Evolutionary conservation across 2,113 vertebrate species (phyloP), one percentile per base, ranked within the genome.

Genomic region (Regulus satrapa): DNA sequence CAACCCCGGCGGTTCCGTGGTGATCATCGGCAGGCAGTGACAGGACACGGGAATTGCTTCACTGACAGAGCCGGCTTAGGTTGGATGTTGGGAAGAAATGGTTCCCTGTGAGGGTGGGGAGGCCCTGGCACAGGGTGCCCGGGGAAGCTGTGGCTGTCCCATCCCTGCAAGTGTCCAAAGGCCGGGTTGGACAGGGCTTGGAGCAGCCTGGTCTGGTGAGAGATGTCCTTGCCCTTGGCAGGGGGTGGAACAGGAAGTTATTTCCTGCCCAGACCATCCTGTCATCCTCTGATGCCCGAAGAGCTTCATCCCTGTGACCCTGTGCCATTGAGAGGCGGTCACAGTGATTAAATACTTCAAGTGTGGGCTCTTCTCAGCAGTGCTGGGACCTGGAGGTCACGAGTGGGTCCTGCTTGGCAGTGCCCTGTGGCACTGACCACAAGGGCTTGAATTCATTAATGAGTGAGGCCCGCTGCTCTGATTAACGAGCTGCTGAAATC

Each of bases 371-470:
- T 54, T 61, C 32, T 23, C 18, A 2, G 34, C 26, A 8, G 1
- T 12, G 38, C 38, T 75, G 32, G 18, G 9, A 17, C 18, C 31
- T 23, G 16, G 55, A 34, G 43, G 14, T 66, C 10, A 13, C 0
- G 0, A 0, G 14, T 9, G 5, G 28, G 21, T 63, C 56, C 14
- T 69, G 28, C 43, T 38, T 59, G 48, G 25, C 17, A 7, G 8
- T 45, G 62, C 13, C 19, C 8, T 43, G 7, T 52, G 29, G 32
- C 10, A 2, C 43, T 63, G 26, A 26, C 43, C 21, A 8, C 5
- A 2, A 0, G 5, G 2, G 16, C 28, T 48, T 13, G 36, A 8
- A 3, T 26, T 40, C 14, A 6, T 18, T 17, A 7, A 4, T 20
- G 12, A 1, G 9, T 10, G 25, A 56, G 41, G 34, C 12, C n/a